Percentiles rank a stretch among this genome's conserved stretches.
phyloP scores from a whole-genome alignment of 1,140 invertebrate species.

The Drosophila obscura region DNA sequence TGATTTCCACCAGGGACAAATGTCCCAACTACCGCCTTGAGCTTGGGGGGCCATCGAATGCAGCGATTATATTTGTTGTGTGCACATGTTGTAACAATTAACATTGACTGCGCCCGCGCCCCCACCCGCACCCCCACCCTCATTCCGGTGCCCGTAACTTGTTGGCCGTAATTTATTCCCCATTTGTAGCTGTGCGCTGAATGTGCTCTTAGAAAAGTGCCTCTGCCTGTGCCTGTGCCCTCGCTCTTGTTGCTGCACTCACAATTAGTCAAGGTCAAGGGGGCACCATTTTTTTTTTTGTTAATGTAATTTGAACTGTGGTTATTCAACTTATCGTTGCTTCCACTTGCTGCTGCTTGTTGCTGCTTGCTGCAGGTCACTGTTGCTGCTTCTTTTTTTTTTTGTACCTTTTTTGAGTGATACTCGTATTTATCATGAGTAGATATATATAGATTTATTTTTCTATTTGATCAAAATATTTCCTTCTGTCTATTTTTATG shows the following conservation, averaged over 20 bases:
- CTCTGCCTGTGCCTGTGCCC: neutral
- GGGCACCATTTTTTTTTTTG: conserved; percentile 44
- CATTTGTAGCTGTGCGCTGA: conserved; percentile 8
- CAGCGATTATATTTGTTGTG: conserved; percentile 30
- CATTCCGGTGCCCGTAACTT: conserved; percentile 18
- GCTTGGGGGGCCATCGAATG: conserved; percentile 30
- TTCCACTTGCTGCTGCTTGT: conserved; percentile 42
- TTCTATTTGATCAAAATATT: neutral
- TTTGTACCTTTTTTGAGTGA: too few species aligned
- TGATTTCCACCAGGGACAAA: conserved; percentile 26
- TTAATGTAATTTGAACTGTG: conserved; percentile 73
- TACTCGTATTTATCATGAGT: too few species aligned
- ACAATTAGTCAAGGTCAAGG: conserved; percentile 71
- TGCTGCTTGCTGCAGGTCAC: conserved; percentile 28
- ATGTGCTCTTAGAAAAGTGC: conserved; percentile 22
- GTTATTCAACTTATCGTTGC: conserved; percentile 31
- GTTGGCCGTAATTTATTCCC: conserved; percentile 44
- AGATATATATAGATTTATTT: neutral
- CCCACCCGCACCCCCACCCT: conserved; percentile 17
- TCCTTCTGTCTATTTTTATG: too few species aligned
- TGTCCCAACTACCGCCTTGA: neutral
- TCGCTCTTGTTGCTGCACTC: conserved; percentile 18
- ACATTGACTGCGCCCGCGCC: conserved; percentile 39
- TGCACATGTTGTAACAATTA: conserved; percentile 50
- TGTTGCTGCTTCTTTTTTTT: too few species aligned